Conservation (phyloP, 2,113 vertebrate species). For the Hemicordylus capensis region DNA sequence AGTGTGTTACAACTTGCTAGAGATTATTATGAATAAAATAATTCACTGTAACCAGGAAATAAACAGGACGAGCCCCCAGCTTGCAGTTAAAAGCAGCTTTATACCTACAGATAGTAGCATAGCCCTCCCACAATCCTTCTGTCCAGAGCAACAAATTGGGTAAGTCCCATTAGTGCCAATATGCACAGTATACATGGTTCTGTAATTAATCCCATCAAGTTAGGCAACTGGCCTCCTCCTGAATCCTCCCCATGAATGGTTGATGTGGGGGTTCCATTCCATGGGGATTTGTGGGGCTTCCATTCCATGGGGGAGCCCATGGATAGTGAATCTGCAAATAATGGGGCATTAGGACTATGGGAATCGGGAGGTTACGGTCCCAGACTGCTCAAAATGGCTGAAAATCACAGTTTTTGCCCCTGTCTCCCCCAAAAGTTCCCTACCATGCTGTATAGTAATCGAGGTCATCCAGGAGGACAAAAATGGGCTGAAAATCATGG, state of each 20-base stretch:
- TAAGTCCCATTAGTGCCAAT: background rate
- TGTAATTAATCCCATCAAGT: background rate
- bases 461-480: too few relatives aligned
- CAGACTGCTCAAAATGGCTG: too few relatives aligned
- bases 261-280: too few relatives aligned
- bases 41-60: background rate
- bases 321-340: too few relatives aligned
- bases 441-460: too few relatives aligned
- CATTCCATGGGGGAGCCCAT: too few relatives aligned
- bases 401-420: too few relatives aligned
- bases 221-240: background rate
- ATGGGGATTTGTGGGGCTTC: too few relatives aligned
- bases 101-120: background rate
- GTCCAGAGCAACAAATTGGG: background rate
- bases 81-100: background rate
- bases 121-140: background rate
- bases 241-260: background rate
- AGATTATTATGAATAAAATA: slow-evolving; percentile 2
- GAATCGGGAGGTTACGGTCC: too few relatives aligned
- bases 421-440: too few relatives aligned
- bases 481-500: too few relatives aligned
- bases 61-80: background rate
- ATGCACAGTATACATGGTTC: background rate
- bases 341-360: too few relatives aligned
- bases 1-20: background rate